phyloP scores from a whole-genome alignment of 2,113 vertebrate species.

The Brachirus orientalis region DNA sequence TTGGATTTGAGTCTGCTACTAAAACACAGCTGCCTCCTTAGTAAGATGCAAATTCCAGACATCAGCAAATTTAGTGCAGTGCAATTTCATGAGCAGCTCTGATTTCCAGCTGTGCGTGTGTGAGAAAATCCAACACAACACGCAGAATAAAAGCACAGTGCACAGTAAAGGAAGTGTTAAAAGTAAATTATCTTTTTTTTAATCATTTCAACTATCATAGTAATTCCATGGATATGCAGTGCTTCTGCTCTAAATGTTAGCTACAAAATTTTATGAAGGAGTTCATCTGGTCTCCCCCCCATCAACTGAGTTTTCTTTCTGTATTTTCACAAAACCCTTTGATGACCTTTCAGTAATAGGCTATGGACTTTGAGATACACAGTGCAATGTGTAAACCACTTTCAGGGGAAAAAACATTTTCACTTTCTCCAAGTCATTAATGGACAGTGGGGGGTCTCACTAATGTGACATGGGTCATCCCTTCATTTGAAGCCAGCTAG shows the following conservation, averaged over 20 bases:
- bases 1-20: conserved; percentile 14
- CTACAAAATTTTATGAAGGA: conserved; percentile 33
- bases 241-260: conserved; percentile 35
- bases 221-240: conserved; percentile 34
- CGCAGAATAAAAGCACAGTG: conserved; percentile 15
- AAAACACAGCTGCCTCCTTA: conserved; percentile 16
- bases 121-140: conserved; percentile 10
- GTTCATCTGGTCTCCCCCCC: conserved; percentile 40
- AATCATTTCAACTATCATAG: conserved; percentile 17
- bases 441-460: conserved; percentile 62
- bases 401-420: conserved; percentile 43
- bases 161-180: conserved; percentile 19
- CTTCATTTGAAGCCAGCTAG: conserved; percentile 49
- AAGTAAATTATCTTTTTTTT: conserved; percentile 13
- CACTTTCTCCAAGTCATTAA: conserved; percentile 67
- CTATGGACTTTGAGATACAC: conserved; percentile 48
- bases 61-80: conserved; percentile 42
- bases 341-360: conserved; percentile 68
- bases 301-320: conserved; percentile 30
- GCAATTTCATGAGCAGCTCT: conserved; percentile 57
- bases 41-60: conserved; percentile 29
- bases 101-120: conserved; percentile 49
- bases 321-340: conserved; percentile 58
- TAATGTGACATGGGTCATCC: conserved; percentile 62
- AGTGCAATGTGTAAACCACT: conserved; percentile 37